phyloP scores from a whole-genome alignment of 2,113 vertebrate genomes.

The Melospiza melodia region DNA sequence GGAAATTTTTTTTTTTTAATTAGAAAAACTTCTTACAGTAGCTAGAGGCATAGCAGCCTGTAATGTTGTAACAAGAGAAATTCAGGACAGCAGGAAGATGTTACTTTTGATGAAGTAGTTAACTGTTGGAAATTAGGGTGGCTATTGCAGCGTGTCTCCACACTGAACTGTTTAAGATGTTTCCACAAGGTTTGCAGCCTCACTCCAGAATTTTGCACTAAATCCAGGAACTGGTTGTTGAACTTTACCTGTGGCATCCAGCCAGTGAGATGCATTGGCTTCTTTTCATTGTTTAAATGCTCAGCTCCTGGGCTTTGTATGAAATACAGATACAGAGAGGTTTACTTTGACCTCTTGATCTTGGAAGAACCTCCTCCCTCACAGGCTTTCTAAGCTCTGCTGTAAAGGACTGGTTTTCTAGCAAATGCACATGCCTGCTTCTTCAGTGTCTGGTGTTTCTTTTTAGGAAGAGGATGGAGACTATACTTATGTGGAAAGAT shows the following conservation, averaged over 20 bases:
- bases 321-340: background rate
- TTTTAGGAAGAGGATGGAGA: conserved; percentile 88
- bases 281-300: background rate
- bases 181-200: background rate
- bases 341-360: background rate
- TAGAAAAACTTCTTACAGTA: background rate
- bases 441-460: background rate
- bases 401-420: background rate
- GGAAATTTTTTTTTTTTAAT: background rate
- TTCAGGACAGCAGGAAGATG: background rate
- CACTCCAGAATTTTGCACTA: background rate
- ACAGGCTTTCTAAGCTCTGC: background rate
- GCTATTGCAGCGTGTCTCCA: background rate
- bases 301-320: background rate
- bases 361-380: background rate
- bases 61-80: background rate
- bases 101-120: background rate
- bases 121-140: background rate
- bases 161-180: background rate
- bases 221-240: background rate
- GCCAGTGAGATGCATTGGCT: background rate
- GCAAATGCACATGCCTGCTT: background rate
- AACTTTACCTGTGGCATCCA: background rate
- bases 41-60: background rate
- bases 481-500: conserved; percentile 83